A percentile compares a stretch with the other conserved stretches of the same genome.
Conservation (phyloP, 2,797 vertebrate genomes). For the Melanotaenia pygmaea region DNA sequence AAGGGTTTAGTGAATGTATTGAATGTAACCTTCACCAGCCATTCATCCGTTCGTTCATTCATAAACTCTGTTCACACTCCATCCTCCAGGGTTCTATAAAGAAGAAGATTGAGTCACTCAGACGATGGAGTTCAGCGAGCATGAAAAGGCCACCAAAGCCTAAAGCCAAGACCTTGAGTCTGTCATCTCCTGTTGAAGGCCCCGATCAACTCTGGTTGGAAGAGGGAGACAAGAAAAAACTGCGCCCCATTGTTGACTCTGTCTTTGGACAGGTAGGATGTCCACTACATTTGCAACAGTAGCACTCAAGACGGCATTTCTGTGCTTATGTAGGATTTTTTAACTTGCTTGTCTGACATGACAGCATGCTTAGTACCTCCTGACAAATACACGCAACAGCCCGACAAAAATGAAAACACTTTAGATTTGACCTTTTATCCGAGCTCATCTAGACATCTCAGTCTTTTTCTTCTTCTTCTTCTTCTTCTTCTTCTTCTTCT, state of each 20-base stretch:
- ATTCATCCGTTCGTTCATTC: neutral
- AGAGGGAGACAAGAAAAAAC: constrained; percentile 69
- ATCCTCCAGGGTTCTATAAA: constrained; percentile 81
- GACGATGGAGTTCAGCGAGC: constrained; percentile 83
- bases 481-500: too few species aligned
- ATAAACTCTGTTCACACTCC: neutral
- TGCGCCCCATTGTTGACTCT: constrained; percentile 82
- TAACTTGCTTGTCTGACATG: neutral
- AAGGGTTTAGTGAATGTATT: neutral
- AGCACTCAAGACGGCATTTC: neutral
- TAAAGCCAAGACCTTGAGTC: constrained; percentile 79
- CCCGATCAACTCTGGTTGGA: constrained; percentile 65
- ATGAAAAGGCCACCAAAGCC: constrained; percentile 77
- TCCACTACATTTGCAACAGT: neutral
- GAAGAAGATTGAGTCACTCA: constrained; percentile 82
- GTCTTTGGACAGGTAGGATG: constrained; percentile 85
- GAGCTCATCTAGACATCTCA: too few species aligned
- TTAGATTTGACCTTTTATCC: neutral
- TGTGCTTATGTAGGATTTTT: neutral
- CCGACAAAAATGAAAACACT: neutral
- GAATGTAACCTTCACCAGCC: neutral
- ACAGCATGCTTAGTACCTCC: neutral
- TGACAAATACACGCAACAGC: neutral
- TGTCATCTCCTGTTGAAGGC: constrained; percentile 71
- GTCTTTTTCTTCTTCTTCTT: too few species aligned